Conservation (phyloP, 2,888 invertebrate genomes). For the Drosophila macrospina region DNA sequence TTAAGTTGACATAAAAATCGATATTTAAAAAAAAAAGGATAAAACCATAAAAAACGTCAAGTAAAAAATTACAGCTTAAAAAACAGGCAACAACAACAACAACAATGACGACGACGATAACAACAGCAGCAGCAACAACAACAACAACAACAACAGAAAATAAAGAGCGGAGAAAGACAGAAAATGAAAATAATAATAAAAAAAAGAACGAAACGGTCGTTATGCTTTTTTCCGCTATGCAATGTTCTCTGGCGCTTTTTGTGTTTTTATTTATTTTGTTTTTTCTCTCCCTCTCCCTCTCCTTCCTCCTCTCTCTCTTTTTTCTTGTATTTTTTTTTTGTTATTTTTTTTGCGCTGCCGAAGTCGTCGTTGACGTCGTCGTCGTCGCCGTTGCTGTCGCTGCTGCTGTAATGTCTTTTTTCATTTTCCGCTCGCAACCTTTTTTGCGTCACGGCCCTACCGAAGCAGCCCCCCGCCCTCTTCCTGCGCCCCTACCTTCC, state of each 20-base stretch:
- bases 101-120: constrained; percentile 21
- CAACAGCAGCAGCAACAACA: constrained; percentile 16
- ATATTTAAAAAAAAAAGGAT: constrained; percentile 79
- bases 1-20: constrained; percentile 82
- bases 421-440: constrained; percentile 79
- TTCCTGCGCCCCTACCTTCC: neutral
- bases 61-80: constrained; percentile 81
- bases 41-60: constrained; percentile 75
- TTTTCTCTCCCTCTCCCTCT: constrained; percentile 27
- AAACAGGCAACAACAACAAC: constrained; percentile 56
- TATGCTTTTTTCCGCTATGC: constrained; percentile 74
- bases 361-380: constrained; percentile 19
- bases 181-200: constrained; percentile 78
- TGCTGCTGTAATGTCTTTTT: constrained; percentile 78
- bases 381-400: constrained; percentile 46
- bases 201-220: constrained; percentile 79
- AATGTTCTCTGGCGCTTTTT: constrained; percentile 61
- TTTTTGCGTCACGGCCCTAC: constrained; percentile 69
- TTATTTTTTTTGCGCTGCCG: constrained; percentile 34
- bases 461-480: constrained; percentile 10
- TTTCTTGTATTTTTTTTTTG: constrained; percentile 39
- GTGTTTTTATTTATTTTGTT: constrained; percentile 61
- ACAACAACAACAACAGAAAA: constrained; percentile 47
- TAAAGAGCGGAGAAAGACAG: constrained; percentile 71
- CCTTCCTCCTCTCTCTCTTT: constrained; percentile 33